These are phyloP conservation scores for Hypanus sabinus DNA, from an alignment of 2,113 vertebrate genomes.

Conservation along the genomic window DNA sequence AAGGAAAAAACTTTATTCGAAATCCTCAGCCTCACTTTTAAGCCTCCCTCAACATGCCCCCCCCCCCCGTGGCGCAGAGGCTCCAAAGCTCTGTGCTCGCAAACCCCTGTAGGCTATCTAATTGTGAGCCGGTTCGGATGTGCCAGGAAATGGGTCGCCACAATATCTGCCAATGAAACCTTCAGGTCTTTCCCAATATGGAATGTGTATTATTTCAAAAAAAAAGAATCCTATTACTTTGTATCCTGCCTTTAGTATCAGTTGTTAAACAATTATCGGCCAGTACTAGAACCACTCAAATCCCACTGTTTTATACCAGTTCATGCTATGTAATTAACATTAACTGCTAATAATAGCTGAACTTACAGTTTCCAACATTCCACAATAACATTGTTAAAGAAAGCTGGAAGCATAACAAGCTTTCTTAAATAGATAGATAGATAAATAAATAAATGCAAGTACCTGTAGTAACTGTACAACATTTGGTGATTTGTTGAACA, in stretches of 20 bases:
- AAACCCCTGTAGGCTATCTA: too few relatives aligned
- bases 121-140: too few relatives aligned
- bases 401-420: not conserved
- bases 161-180: not conserved
- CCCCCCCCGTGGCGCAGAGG: too few relatives aligned
- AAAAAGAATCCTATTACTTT: not conserved
- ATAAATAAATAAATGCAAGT: constrained; percentile 38
- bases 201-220: not conserved
- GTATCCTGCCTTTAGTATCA: not conserved
- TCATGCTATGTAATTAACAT: not conserved
- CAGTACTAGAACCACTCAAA: not conserved
- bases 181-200: not conserved
- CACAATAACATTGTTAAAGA: not conserved
- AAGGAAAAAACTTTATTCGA: too few relatives aligned
- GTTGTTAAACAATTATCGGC: not conserved
- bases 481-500: constrained; percentile 95
- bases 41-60: too few relatives aligned
- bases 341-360: not conserved
- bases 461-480: constrained; percentile 93
- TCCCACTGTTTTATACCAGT: not conserved
- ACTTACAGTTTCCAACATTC: not conserved
- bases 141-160: too few relatives aligned
- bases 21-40: too few relatives aligned
- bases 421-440: not conserved
- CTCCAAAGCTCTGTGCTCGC: too few relatives aligned